Evolutionary conservation across 2,797 vertebrate species (phyloP).

Genomic region (Oreonectes daqikongensis): DNA sequence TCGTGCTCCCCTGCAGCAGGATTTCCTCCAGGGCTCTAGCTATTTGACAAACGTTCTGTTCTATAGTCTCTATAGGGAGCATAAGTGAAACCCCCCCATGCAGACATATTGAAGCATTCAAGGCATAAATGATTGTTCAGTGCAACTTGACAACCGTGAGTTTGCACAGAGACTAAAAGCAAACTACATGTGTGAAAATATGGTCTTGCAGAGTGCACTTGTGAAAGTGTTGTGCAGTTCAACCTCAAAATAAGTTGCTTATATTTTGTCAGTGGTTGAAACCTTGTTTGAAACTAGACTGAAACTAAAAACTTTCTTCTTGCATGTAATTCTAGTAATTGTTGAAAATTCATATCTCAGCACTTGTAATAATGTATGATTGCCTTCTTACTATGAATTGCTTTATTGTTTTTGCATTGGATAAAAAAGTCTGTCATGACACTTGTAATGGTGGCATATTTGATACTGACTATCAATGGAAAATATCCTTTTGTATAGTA

Average conservation of each 20-base stretch:
- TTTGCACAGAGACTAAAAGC: constrained; percentile 3
- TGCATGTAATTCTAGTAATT: too few species aligned
- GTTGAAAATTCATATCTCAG: too few species aligned
- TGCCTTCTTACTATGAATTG: too few species aligned
- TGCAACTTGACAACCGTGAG: neutral
- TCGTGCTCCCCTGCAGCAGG: constrained; percentile 37
- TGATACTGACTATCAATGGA: too few species aligned
- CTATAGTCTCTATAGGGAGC: constrained; percentile 2
- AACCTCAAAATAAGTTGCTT: neutral
- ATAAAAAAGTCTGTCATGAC: too few species aligned
- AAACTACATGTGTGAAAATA: neutral
- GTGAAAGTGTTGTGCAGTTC: neutral
- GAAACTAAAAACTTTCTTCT: too few species aligned
- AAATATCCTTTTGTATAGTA: too few species aligned
- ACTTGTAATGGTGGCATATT: too few species aligned
- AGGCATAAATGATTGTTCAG: neutral
- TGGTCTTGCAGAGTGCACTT: neutral
- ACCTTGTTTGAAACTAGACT: too few species aligned
- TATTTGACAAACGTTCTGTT: constrained; percentile 39
- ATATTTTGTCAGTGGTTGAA: neutral
- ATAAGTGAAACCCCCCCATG: neutral
- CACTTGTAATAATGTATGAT: too few species aligned
- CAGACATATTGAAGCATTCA: neutral
- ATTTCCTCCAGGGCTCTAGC: constrained; percentile 62
- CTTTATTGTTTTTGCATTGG: too few species aligned